Conservation (phyloP, 1,140 invertebrate genomes). For the Phymastichus coffea region DNA sequence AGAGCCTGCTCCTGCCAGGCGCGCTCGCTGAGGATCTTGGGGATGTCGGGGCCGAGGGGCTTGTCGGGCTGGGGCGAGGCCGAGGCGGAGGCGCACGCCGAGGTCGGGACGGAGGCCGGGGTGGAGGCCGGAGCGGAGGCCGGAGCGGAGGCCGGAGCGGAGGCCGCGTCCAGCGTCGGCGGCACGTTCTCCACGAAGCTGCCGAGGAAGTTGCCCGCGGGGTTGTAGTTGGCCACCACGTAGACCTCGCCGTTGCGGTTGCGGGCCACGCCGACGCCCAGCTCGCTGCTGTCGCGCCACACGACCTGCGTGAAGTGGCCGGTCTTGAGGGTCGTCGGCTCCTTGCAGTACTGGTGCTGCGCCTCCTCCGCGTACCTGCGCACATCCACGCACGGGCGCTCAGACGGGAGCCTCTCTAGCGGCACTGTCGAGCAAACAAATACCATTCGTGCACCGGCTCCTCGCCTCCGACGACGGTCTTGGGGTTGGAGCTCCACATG, state of each 20-base stretch:
- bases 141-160: not conserved
- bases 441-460: slow-evolving; percentile 77
- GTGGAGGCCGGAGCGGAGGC: not conserved
- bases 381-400: not conserved
- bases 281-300: slow-evolving; percentile 74
- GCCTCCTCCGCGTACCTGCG: slow-evolving; percentile 50
- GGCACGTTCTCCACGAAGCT: slow-evolving; percentile 76
- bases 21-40: slow-evolving; percentile 41
- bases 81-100: not conserved
- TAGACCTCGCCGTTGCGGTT: slow-evolving; percentile 71
- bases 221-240: slow-evolving; percentile 84
- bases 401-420: not conserved
- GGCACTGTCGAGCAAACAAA: not conserved
- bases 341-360: slow-evolving; percentile 61
- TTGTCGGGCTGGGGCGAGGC: not conserved
- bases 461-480: slow-evolving; percentile 65
- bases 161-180: slow-evolving; percentile 47
- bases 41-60: not conserved
- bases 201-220: slow-evolving; percentile 82
- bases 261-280: slow-evolving; percentile 77
- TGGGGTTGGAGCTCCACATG: slow-evolving; percentile 72
- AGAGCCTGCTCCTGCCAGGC: slow-evolving; percentile 66
- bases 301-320: slow-evolving; percentile 76
- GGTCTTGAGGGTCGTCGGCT: slow-evolving; percentile 67
- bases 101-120: not conserved